Evolutionary conservation across 2,888 invertebrate genomes (phyloP).

Genomic region (Terebella lapidaria): DNA sequence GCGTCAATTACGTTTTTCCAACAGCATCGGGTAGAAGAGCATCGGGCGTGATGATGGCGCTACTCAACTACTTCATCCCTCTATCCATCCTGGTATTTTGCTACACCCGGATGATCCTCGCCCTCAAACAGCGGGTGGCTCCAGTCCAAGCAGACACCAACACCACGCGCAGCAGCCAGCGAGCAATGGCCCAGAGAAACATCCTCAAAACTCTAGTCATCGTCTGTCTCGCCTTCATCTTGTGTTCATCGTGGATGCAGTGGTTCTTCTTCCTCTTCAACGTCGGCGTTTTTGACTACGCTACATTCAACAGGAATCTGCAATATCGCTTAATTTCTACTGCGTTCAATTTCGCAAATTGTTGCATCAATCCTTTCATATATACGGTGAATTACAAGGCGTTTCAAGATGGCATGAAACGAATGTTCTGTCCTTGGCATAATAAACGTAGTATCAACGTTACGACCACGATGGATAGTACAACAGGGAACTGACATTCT

Average conservation of each 20-base stretch:
- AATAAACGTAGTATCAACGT: too few relatives aligned
- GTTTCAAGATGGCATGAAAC: neutral
- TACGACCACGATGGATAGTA: too few relatives aligned
- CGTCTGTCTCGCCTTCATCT: neutral
- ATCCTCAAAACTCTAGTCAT: constrained; percentile 3
- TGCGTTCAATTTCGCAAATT: neutral
- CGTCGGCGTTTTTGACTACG: neutral
- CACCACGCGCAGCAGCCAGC: neutral
- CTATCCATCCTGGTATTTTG: constrained; percentile 15
- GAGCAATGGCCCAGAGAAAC: neutral
- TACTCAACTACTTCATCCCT: constrained; percentile 19
- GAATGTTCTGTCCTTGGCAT: too few relatives aligned
- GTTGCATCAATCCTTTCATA: constrained; percentile 10
- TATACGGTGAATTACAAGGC: neutral
- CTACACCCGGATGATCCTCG: constrained; percentile 18
- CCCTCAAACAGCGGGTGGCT: constrained; percentile 5
- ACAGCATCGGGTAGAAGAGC: constrained; percentile 3
- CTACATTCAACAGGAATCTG: too few relatives aligned
- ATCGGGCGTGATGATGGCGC: constrained; percentile 10
- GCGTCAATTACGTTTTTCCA: constrained; percentile 14
- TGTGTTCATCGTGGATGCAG: neutral
- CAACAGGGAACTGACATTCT: too few relatives aligned
- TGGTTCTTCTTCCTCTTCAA: neutral
- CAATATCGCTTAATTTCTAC: neutral
- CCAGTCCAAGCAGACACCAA: neutral